These are phyloP conservation scores for Bufotes viridis DNA, from an alignment of 2,797 vertebrate species.

Conservation along the genomic window DNA sequence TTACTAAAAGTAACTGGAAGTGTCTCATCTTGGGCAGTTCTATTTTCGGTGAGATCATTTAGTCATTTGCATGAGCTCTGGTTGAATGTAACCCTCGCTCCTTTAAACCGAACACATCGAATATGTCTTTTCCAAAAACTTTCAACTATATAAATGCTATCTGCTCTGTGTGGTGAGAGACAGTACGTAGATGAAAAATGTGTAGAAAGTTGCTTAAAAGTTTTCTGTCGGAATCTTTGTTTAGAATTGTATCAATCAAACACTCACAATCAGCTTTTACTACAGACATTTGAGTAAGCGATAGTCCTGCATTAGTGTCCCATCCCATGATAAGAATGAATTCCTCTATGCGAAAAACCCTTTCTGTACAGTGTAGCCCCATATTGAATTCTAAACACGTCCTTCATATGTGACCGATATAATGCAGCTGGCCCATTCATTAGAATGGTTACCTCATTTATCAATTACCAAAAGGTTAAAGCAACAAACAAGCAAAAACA, in stretches of 20 bases:
- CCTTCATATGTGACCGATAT: slow-evolving; percentile 41
- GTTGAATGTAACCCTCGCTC: neutral
- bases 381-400: slow-evolving; percentile 37
- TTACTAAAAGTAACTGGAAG: neutral
- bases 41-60: neutral
- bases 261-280: slow-evolving; percentile 54
- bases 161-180: neutral
- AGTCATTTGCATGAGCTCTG: neutral
- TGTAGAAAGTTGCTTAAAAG: slow-evolving; percentile 33
- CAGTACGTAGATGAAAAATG: slow-evolving; percentile 9
- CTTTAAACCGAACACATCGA: neutral
- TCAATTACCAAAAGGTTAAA: slow-evolving; percentile 14
- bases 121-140: neutral
- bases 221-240: slow-evolving; percentile 26
- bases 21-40: neutral
- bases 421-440: slow-evolving; percentile 31
- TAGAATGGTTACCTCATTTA: neutral
- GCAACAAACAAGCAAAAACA: slow-evolving; percentile 20
- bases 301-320: slow-evolving; percentile 34
- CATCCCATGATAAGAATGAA: slow-evolving; percentile 52
- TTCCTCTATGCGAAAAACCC: slow-evolving; percentile 44
- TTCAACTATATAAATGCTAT: neutral
- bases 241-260: slow-evolving; percentile 57
- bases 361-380: slow-evolving; percentile 4
- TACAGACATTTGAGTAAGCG: slow-evolving; percentile 54